phyloP scores from a whole-genome alignment of 2,888 invertebrate species.

The Drosophila monieri region DNA sequence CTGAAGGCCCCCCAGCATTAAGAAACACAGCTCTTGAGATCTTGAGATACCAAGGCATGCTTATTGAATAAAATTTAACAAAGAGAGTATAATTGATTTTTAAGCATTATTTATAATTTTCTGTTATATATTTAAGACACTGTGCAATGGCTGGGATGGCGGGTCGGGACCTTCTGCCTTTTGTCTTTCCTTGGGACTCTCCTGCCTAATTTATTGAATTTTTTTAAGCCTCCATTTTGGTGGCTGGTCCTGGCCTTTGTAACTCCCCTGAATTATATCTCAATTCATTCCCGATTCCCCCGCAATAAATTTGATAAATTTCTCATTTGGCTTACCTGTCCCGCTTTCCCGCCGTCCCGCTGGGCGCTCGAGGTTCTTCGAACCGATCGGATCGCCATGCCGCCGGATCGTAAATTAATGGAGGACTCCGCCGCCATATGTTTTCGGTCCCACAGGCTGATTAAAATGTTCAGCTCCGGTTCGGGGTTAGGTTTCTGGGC shows the following conservation, averaged over 20 bases:
- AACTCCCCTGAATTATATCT: slow-evolving; percentile 80
- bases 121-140: neutral
- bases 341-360: slow-evolving; percentile 47
- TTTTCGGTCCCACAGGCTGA: slow-evolving; percentile 47
- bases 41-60: neutral
- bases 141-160: slow-evolving; percentile 47
- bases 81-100: neutral
- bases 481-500: slow-evolving; percentile 60
- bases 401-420: slow-evolving; percentile 60
- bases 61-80: neutral
- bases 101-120: too few species aligned
- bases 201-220: slow-evolving; percentile 63
- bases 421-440: slow-evolving; percentile 53
- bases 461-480: slow-evolving; percentile 63
- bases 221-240: slow-evolving; percentile 71
- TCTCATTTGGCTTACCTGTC: slow-evolving; percentile 71
- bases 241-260: slow-evolving; percentile 53
- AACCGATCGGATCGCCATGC: slow-evolving; percentile 56
- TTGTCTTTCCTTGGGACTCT: slow-evolving; percentile 35
- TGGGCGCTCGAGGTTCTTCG: slow-evolving; percentile 48
- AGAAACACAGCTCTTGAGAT: too few species aligned
- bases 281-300: slow-evolving; percentile 61
- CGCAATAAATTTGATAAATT: slow-evolving; percentile 76
- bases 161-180: slow-evolving; percentile 33
- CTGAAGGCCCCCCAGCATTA: neutral